A percentile compares a stretch with the other conserved stretches of the same genome.
Evolutionary conservation across 92 coral and sea anemone genomes (phyloP).

Genomic region (Zoanthus sansibaricus): DNA sequence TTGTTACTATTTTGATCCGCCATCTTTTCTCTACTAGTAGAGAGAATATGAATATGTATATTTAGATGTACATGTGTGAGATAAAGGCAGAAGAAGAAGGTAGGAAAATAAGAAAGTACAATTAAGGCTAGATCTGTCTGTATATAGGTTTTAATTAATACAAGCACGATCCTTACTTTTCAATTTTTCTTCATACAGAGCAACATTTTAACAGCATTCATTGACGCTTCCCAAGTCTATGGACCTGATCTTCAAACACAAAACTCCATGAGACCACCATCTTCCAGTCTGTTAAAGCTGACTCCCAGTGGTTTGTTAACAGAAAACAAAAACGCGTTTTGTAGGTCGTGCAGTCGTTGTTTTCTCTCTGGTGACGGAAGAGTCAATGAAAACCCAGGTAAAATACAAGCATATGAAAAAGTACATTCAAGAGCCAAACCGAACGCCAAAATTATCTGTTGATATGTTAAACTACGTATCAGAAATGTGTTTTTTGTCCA

Average conservation of each 20-base stretch:
- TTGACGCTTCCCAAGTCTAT: constrained; percentile 78
- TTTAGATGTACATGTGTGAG: background rate
- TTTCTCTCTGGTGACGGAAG: constrained; percentile 74
- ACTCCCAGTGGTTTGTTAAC: background rate
- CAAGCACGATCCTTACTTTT: background rate
- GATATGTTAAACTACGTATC: background rate
- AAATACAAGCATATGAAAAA: background rate
- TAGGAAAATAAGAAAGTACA: no score
- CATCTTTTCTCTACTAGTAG: no score
- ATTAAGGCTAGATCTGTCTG: background rate
- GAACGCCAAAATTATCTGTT: no score
- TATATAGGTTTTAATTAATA: background rate
- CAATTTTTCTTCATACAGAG: background rate
- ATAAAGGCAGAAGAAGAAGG: background rate
- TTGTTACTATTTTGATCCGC: no score
- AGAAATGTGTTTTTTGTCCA: no score
- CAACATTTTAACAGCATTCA: constrained; percentile 64
- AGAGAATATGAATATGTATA: background rate
- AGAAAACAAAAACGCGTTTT: background rate
- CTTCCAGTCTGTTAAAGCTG: background rate
- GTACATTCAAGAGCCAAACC: background rate
- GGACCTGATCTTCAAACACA: constrained; percentile 44
- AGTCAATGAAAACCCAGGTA: constrained; percentile 73
- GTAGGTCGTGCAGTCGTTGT: constrained; percentile 39
- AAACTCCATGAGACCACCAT: constrained; percentile 38